These are phyloP conservation scores for Tachyglossus aculeatus DNA, from an alignment of 2,797 vertebrate species.

Conservation along the genomic window DNA sequence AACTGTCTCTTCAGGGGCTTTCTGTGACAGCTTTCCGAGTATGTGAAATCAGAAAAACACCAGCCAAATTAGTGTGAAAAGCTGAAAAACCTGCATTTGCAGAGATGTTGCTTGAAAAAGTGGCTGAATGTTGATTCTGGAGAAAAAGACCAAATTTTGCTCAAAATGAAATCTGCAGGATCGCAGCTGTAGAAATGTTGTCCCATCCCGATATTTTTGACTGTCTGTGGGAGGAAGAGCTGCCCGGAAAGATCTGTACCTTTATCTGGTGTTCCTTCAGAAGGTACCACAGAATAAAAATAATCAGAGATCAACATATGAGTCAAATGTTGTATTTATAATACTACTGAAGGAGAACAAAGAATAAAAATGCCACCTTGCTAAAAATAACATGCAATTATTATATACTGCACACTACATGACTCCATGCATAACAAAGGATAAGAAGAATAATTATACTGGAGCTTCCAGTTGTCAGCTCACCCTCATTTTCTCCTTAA, in stretches of 20 bases:
- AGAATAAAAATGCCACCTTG: slow-evolving; percentile 42
- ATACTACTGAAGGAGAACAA: slow-evolving; percentile 33
- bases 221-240: neutral
- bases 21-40: slow-evolving; percentile 15
- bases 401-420: neutral
- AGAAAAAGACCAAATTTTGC: neutral
- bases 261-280: slow-evolving; percentile 9
- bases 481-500: neutral
- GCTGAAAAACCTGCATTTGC: neutral
- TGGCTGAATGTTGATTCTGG: neutral
- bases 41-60: slow-evolving; percentile 17
- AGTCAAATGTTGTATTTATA: slow-evolving; percentile 52
- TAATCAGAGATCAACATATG: slow-evolving; percentile 30
- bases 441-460: neutral
- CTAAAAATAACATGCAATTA: slow-evolving; percentile 39
- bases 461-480: neutral
- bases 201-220: neutral
- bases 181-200: neutral
- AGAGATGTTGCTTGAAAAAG: neutral
- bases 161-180: neutral
- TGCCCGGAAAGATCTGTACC: slow-evolving; percentile 11
- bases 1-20: slow-evolving; percentile 16
- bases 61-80: neutral
- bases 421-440: neutral
- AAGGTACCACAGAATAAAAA: slow-evolving; percentile 34